Evolutionary conservation across 1,140 invertebrate genomes (phyloP).

Genomic region (Trissolcus basalis): DNA sequence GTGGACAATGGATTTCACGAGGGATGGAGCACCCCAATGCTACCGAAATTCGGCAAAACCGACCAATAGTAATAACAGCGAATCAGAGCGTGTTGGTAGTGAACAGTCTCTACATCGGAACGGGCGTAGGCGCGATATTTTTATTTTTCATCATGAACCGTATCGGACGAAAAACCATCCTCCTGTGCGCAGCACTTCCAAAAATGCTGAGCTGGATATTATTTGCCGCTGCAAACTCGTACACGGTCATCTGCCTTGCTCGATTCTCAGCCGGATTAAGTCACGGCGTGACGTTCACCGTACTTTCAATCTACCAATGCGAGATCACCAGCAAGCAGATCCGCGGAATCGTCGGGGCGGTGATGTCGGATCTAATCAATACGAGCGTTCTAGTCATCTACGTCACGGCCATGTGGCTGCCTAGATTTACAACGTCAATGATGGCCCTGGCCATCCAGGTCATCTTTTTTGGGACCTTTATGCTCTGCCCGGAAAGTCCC

Average conservation of each 20-base stretch:
- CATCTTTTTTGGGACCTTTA: constrained; percentile 72
- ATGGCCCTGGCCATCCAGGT: constrained; percentile 72
- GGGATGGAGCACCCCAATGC: constrained; percentile 69
- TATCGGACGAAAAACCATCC: constrained; percentile 77
- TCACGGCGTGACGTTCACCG: constrained; percentile 73
- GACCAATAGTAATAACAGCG: constrained; percentile 58
- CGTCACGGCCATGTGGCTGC: constrained; percentile 71
- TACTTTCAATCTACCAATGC: constrained; percentile 79
- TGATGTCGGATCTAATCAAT: constrained; percentile 78
- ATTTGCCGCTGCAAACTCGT: constrained; percentile 70
- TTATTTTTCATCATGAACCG: constrained; percentile 78
- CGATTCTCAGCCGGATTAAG: constrained; percentile 75
- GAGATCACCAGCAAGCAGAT: constrained; percentile 79
- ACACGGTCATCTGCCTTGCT: constrained; percentile 69
- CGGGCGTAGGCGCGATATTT: constrained; percentile 68
- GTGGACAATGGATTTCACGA: constrained; percentile 71
- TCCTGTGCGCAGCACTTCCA: constrained; percentile 75
- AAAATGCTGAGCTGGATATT: constrained; percentile 78
- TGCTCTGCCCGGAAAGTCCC: constrained; percentile 76
- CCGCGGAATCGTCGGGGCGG: constrained; percentile 78
- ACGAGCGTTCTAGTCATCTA: constrained; percentile 79
- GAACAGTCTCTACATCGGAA: constrained; percentile 69
- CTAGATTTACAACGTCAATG: constrained; percentile 70
- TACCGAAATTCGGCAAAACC: constrained; percentile 64
- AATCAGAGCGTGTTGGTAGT: constrained; percentile 65